Percentiles rank a stretch among this genome's conserved stretches.
phyloP scores from a whole-genome alignment of 2,113 vertebrate species.

The Grammomys dolichurus region DNA sequence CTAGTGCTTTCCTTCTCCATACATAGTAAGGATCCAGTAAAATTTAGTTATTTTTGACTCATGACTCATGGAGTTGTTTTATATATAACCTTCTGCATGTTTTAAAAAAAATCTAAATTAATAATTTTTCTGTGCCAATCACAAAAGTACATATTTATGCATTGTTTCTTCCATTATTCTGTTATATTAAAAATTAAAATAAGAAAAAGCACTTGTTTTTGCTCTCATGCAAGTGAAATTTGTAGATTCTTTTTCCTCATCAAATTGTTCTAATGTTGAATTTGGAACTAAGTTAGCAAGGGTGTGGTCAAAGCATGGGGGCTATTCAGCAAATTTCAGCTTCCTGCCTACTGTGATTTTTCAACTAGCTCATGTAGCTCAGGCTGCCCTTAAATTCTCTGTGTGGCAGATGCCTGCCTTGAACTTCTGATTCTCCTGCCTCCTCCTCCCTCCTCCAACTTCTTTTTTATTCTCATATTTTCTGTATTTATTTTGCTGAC shows the following conservation, averaged over 20 bases:
- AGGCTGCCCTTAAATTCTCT: background rate
- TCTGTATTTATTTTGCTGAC: background rate
- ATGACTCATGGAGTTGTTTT: background rate
- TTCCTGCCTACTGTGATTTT: background rate
- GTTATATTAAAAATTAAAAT: conserved; percentile 12
- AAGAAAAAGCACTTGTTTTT: background rate
- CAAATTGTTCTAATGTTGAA: background rate
- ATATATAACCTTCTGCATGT: background rate
- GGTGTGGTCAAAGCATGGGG: background rate
- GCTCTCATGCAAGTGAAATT: conserved; percentile 11
- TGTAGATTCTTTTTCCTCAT: background rate
- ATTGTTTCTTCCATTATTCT: background rate
- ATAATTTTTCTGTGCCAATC: background rate
- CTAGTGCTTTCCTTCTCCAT: background rate
- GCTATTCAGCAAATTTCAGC: background rate
- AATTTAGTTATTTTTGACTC: background rate
- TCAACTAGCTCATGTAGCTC: background rate
- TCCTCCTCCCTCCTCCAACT: background rate
- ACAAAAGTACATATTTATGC: conserved; percentile 2
- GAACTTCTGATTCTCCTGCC: background rate
- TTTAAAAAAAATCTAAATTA: conserved; percentile 26
- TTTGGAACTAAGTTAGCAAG: background rate
- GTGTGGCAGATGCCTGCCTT: background rate
- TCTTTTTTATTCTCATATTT: background rate
- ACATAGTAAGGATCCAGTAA: background rate